Percentiles rank a stretch among this genome's conserved stretches.
These are phyloP conservation scores for Pomatostomus ruficeps DNA, from an alignment of 2,113 vertebrate genomes.

Conservation along the genomic window DNA sequence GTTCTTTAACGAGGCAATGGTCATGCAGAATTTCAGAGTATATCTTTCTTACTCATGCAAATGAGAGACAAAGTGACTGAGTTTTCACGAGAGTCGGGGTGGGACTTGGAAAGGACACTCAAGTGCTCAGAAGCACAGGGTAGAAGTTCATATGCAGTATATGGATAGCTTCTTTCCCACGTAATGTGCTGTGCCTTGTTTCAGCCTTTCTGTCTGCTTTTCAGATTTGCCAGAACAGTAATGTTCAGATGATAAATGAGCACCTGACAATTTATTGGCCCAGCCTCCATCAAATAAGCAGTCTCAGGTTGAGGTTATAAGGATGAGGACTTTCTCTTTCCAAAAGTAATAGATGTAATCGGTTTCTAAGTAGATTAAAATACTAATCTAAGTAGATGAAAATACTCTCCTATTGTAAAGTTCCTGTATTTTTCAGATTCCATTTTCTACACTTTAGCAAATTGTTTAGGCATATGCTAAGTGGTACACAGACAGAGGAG, in stretches of 20 bases:
- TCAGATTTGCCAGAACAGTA: background rate
- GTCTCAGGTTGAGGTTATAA: background rate
- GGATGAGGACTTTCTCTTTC: background rate
- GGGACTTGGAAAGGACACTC: background rate
- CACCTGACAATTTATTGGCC: background rate
- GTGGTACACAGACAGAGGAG: background rate
- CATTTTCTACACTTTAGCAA: background rate
- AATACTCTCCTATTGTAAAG: background rate
- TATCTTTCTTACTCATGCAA: background rate
- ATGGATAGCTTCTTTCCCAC: background rate
- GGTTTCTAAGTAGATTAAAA: background rate
- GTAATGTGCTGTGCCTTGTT: background rate
- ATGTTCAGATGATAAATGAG: background rate
- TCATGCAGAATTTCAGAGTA: background rate
- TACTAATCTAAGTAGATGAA: background rate
- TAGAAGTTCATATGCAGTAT: background rate
- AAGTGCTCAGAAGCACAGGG: background rate
- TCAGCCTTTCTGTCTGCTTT: background rate
- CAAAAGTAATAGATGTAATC: background rate
- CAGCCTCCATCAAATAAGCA: background rate
- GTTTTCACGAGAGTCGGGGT: background rate
- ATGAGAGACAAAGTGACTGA: background rate
- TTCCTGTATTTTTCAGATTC: background rate
- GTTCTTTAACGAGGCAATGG: background rate
- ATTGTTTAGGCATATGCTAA: background rate